Conservation (phyloP, 2,888 invertebrate genomes). For the Agrochola macilenta region DNA sequence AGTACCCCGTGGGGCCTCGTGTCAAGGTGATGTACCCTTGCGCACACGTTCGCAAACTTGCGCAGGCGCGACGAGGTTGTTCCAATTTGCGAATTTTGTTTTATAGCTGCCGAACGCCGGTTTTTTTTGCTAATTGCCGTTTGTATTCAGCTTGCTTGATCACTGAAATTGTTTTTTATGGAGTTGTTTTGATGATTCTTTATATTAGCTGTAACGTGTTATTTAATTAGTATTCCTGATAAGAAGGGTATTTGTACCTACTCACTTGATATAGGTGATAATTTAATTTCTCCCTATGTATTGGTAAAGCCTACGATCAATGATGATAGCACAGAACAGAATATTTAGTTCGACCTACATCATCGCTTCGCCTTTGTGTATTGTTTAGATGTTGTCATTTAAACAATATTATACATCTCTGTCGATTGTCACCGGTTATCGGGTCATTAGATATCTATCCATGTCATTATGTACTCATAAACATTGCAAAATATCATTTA, state of each 20-base stretch:
- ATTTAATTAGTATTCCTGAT: neutral
- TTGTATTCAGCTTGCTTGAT: constrained; percentile 44
- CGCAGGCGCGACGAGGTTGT: constrained; percentile 71
- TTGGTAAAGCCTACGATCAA: neutral
- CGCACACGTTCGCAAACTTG: constrained; percentile 73
- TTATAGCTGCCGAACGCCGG: constrained; percentile 55
- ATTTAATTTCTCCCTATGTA: neutral
- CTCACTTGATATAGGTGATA: neutral
- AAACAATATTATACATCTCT: neutral
- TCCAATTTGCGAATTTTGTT: constrained; percentile 71
- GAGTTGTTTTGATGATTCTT: constrained; percentile 6
- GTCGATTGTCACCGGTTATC: constrained; percentile 21
- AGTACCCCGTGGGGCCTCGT: constrained; percentile 86
- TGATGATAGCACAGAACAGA: constrained; percentile 15
- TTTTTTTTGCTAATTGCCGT: constrained; percentile 58
- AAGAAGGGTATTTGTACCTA: neutral
- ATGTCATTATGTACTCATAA: neutral
- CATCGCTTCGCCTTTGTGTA: constrained; percentile 16
- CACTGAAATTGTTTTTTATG: constrained; percentile 61
- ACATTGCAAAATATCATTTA: constrained; percentile 9
- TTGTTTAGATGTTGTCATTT: constrained; percentile 17
- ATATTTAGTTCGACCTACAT: constrained; percentile 25
- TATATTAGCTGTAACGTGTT: neutral
- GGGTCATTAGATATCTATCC: constrained; percentile 6
- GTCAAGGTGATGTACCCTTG: constrained; percentile 88